Conservation (phyloP, 2,113 vertebrate species). For the Hystrix cristata region DNA sequence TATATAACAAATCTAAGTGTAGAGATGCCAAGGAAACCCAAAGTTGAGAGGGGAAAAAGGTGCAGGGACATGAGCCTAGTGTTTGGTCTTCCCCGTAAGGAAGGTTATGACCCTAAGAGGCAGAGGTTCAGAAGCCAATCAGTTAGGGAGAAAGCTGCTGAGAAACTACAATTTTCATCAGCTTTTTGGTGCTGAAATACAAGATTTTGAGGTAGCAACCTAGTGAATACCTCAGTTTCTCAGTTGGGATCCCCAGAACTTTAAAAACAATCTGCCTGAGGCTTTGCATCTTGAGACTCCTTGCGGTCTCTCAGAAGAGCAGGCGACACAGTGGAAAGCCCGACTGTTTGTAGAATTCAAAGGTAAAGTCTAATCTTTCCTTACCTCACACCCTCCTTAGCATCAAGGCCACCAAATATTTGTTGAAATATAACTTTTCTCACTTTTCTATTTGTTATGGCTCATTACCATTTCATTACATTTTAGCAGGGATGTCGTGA, state of each 20-base stretch:
- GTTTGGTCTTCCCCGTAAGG: neutral
- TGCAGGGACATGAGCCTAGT: neutral
- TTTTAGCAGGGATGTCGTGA: neutral
- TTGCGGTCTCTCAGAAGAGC: neutral
- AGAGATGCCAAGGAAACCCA: neutral
- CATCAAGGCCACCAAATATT: neutral
- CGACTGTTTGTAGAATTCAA: neutral
- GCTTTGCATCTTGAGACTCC: neutral
- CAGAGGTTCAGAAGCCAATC: neutral
- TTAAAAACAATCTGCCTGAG: neutral
- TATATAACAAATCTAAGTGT: neutral
- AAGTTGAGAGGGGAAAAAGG: neutral
- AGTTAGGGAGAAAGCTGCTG: neutral
- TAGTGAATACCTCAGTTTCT: neutral
- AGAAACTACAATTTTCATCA: neutral
- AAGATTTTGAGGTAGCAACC: neutral
- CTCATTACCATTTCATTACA: neutral
- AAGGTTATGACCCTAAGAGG: neutral
- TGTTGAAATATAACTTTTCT: neutral
- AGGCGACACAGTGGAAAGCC: neutral
- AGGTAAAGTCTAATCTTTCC: neutral
- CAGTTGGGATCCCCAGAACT: neutral
- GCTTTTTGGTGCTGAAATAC: neutral
- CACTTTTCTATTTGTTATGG: neutral
- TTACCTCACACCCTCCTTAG: neutral